Evolutionary conservation across 37 sponge, comb jelly and placozoan genomes (phyloP), one percentile per base, ranked within the genome.

Genomic region (Axinella damicornis): DNA sequence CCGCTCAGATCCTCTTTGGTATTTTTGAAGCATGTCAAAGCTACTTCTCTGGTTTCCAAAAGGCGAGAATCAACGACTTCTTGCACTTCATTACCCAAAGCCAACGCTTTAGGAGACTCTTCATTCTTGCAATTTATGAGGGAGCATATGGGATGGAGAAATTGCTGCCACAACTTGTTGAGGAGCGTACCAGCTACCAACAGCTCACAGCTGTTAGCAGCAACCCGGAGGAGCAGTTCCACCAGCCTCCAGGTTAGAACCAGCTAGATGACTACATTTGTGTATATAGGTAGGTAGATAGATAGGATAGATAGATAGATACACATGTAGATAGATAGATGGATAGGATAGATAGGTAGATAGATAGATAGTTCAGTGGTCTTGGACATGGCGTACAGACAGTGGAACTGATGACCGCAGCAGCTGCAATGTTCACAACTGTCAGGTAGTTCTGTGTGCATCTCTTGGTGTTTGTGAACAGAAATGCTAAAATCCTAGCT

Each of bases 131-230:
- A 4, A 67, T 88, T 27, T 88, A 81, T 58, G 65, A 59, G 28
- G 88, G 81, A 12, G 88, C 76, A 0, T 88, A 88, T 46, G 81
- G 81, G 2, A 52, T 75, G 0, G 68, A 83, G 27, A 81, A 56
- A 32, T 27, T 69, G 1, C 16, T 69, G 4, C 59, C 69, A 53
- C 52, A 57, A 40, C 34, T 81, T 34, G 24, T 35, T 12, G 59
- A 81, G 22, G 79, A 79, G 24, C 46, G 9, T 9, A 46, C 6
- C 46, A 46, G 46, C 46, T 9, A 46, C 46, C 46, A 46, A 9
- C 46, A 46, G 46, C 46, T 12, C 4, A 9, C 46, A 46, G 9
- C 46, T 46, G 46, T 9, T 46, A 9, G 46, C 4, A 46, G 46
- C 6, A 46, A 46, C 46, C 46, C 4, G 9, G 46, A 46, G 9